Evolutionary conservation across 2,888 invertebrate genomes (phyloP).

Genomic region (Pilophorus perplexus): DNA sequence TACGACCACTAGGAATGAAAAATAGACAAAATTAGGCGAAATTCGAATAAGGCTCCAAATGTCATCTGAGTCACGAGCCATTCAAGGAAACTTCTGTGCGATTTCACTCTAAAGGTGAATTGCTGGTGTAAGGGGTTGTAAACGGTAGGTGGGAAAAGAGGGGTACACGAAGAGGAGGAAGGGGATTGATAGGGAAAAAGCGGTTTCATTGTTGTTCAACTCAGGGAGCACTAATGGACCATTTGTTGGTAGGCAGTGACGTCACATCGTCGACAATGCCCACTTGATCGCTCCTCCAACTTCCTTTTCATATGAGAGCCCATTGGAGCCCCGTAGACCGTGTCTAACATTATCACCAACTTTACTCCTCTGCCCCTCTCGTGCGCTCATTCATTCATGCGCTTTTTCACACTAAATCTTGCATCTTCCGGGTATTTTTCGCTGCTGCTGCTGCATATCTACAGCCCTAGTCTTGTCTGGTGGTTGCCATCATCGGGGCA

Average conservation of each 20-base stretch:
- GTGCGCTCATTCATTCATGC: conserved; percentile 17
- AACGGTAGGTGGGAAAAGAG: no score
- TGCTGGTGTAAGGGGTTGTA: no score
- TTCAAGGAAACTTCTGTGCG: no score
- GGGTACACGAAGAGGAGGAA: conserved; percentile 3
- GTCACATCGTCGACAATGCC: conserved; percentile 37
- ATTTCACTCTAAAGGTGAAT: no score
- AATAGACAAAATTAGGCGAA: no score
- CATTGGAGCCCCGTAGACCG: conserved; percentile 29
- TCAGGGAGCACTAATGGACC: conserved; percentile 43
- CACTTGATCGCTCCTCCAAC: conserved; percentile 38
- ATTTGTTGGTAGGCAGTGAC: conserved; percentile 42
- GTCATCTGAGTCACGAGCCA: no score
- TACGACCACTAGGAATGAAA: no score
- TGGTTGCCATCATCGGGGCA: no score
- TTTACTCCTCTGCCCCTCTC: conserved; percentile 7
- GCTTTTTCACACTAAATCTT: conserved; percentile 20
- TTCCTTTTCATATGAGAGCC: conserved; percentile 31
- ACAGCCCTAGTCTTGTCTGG: no score
- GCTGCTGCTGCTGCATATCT: no score
- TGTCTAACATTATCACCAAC: conserved; percentile 30
- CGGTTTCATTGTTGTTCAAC: conserved; percentile 38
- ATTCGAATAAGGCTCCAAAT: no score
- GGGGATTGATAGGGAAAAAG: conserved; percentile 32
- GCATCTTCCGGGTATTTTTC: no score